Evolutionary conservation across 64 coral and sea anemone species (phyloP).

Genomic region (Cladopsammia gracilis): DNA sequence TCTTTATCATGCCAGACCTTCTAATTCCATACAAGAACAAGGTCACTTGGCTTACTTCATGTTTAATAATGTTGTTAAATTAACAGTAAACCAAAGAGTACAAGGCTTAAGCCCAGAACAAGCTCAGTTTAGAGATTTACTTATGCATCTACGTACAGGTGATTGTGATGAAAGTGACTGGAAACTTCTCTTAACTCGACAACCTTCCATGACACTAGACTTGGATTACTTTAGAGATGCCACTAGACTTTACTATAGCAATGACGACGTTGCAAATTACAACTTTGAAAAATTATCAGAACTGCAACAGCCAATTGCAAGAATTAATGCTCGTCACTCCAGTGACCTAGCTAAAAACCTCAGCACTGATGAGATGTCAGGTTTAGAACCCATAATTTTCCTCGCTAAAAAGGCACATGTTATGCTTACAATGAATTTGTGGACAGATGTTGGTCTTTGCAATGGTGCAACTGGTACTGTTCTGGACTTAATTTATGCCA

Average conservation of each 20-base stretch:
- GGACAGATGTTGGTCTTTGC: no score
- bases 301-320: background rate
- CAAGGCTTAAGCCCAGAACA: background rate
- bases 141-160: no score
- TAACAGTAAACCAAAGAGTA: background rate
- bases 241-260: background rate
- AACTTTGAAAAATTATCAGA: background rate
- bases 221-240: background rate
- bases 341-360: background rate
- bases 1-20: background rate
- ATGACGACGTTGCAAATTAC: background rate
- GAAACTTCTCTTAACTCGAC: background rate
- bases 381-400: background rate
- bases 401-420: background rate
- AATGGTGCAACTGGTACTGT: no score
- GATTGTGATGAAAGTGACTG: background rate
- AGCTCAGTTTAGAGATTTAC: background rate
- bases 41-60: background rate
- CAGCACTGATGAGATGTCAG: background rate
- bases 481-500: no score
- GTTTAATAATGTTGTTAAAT: slow-evolving; percentile 36
- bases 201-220: background rate
- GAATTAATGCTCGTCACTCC: background rate
- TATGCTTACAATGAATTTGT: background rate
- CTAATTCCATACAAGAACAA: slow-evolving; percentile 9